Base-by-base conservation (phyloP, 2,888 invertebrate genomes). In the Drosophila prolongata region DNA sequence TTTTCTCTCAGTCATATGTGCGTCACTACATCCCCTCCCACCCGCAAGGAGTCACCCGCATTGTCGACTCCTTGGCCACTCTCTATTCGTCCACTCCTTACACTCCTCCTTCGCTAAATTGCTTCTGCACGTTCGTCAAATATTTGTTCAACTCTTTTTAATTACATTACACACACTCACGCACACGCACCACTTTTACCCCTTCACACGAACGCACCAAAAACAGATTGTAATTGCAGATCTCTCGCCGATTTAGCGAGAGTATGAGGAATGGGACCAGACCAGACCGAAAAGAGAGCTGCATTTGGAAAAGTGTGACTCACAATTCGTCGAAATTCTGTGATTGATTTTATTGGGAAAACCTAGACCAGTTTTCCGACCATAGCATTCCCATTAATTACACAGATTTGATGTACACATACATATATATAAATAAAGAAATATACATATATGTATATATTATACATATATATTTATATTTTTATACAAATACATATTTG, bases 91-190 rank as follows among this genome's bases (percentile, higher is more conserved):
- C 27, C 27, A 40, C 47, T 44, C 55, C 58, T 55, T 54, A 34
- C 42, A 13, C 52, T 24, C 10, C 57, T 38, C 16, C 14, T 55
- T 54, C 42, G 34, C 53, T 65, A 76, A 84, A 86, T 87, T 84
- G 87, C 77, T 78, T 73, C 78, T 77, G 85, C 86, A 86, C 87
- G 86, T 87, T 86, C 83, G 77, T 85, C 79, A 85, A 87, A 86
- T 87, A 87, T 87, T 86, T 85, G 85, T 77, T 78, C 79, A 87
- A 80, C 85, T 84, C 80, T 80, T 85, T 86, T 84, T 84, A 87
- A 87, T 86, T 86, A 78, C 77, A 86, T 87, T 85, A 55, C 62
- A 55, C 46, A 54, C 24, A 37, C 35, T 30, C 46, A 68, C 56
- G 58, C 50, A 62, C 40, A 56, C 40, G 53, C 16, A 30, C 37